A percentile compares a stretch with the other conserved stretches of the same genome.
Conservation (phyloP, 1,140 invertebrate species). For the Lepidurus apus region DNA sequence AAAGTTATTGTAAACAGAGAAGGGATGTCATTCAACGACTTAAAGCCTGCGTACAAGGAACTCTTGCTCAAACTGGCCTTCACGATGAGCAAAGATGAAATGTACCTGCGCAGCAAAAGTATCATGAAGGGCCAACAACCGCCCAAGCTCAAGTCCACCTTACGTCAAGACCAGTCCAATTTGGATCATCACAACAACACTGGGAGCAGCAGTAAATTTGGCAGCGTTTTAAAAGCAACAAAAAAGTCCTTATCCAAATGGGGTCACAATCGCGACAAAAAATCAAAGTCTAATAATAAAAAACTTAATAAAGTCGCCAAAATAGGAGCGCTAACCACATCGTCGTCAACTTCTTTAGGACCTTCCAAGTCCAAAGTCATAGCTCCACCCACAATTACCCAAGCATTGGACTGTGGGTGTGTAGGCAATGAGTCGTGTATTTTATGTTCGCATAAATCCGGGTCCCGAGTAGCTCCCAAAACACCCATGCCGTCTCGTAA, state of each 20-base stretch:
- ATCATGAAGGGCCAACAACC: constrained; percentile 70
- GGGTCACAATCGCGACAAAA: constrained; percentile 33
- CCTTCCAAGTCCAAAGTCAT: neutral
- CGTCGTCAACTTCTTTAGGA: neutral
- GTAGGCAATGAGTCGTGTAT: neutral
- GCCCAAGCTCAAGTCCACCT: constrained; percentile 34
- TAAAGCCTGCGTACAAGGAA: constrained; percentile 84
- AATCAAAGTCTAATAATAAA: constrained; percentile 23
- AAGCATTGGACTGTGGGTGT: constrained; percentile 12
- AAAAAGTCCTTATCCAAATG: constrained; percentile 40
- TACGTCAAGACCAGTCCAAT: neutral
- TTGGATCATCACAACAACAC: constrained; percentile 42
- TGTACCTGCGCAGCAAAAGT: constrained; percentile 78
- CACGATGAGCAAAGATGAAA: constrained; percentile 79
- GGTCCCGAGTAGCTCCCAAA: constrained; percentile 34
- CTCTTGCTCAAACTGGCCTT: constrained; percentile 77
- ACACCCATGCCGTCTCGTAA: constrained; percentile 38
- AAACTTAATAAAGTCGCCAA: neutral
- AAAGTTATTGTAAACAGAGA: constrained; percentile 79
- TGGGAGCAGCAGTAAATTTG: constrained; percentile 56
- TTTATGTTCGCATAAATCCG: constrained; percentile 4
- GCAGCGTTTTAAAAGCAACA: constrained; percentile 39
- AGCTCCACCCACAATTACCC: neutral
- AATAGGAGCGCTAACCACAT: neutral
- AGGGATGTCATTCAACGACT: constrained; percentile 85